Percentiles rank a stretch among this genome's conserved stretches.
Conservation (phyloP, 30 jellyfish, hydroid and myxozoan species). For the Aurelia aurita complex sp. Pacific region DNA sequence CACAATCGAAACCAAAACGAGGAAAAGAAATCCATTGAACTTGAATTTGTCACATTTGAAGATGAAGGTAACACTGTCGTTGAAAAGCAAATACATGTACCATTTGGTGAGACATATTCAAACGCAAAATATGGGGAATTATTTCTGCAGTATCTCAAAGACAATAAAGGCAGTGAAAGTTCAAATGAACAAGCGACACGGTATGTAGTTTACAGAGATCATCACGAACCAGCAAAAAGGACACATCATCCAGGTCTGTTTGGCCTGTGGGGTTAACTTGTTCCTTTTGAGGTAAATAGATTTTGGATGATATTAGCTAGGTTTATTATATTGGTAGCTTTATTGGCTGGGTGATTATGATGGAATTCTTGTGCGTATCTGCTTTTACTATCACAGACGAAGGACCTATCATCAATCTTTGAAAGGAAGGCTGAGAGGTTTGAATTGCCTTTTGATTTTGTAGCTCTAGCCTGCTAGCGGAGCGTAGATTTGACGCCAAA, state of each 20-base stretch:
- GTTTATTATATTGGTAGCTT: no score
- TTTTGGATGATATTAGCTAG: no score
- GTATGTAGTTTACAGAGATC: constrained; percentile 13
- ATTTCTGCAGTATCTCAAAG: background rate
- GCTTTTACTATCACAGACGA: no score
- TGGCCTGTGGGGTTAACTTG: constrained; percentile 35
- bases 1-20: background rate
- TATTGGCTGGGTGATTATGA: no score
- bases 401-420: no score
- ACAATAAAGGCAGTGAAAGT: background rate
- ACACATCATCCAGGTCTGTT: constrained; percentile 16
- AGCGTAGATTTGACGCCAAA: no score
- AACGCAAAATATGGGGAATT: constrained; percentile 7
- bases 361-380: no score
- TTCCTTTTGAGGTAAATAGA: no score
- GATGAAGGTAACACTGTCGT: constrained; percentile 12
- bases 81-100: constrained; percentile 13
- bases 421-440: no score
- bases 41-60: constrained; percentile 27
- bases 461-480: no score
- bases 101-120: background rate
- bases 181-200: background rate
- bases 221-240: background rate
- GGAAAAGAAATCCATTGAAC: constrained; percentile 1
- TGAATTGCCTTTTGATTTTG: no score